Conservation (phyloP, 2,113 vertebrate genomes). For the Nipponia nippon region DNA sequence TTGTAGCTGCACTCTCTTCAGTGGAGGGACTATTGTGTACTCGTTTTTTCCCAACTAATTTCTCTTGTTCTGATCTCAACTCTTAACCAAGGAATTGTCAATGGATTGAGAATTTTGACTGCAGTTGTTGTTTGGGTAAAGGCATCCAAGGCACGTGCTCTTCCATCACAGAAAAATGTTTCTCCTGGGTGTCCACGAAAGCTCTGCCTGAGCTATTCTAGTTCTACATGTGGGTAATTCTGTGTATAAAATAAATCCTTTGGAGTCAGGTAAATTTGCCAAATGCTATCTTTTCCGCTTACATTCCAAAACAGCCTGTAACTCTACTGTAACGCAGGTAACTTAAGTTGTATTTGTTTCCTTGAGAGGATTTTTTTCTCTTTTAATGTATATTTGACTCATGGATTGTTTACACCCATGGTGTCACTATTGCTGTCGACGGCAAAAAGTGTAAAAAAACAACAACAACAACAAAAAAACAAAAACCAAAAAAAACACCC, state of each 20-base stretch:
- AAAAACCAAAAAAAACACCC: neutral
- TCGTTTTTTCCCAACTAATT: neutral
- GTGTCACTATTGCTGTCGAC: neutral
- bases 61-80: neutral
- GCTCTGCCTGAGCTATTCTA: neutral
- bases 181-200: neutral
- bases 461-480: too few species aligned
- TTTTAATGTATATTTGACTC: neutral
- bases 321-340: neutral
- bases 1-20: neutral
- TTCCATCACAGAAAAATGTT: neutral
- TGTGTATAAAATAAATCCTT: neutral
- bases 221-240: neutral
- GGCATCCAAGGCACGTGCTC: rapidly evolving
- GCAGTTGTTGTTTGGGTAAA: neutral
- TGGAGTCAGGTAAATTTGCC: neutral
- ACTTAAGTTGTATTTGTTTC: neutral
- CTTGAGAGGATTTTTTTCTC: neutral
- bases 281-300: neutral
- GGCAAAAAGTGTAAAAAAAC: neutral
- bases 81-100: neutral
- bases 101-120: neutral
- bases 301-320: neutral
- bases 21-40: neutral
- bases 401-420: neutral